phyloP scores from a whole-genome alignment of 2,888 invertebrate genomes.

The Neocrepidodera transversa region DNA sequence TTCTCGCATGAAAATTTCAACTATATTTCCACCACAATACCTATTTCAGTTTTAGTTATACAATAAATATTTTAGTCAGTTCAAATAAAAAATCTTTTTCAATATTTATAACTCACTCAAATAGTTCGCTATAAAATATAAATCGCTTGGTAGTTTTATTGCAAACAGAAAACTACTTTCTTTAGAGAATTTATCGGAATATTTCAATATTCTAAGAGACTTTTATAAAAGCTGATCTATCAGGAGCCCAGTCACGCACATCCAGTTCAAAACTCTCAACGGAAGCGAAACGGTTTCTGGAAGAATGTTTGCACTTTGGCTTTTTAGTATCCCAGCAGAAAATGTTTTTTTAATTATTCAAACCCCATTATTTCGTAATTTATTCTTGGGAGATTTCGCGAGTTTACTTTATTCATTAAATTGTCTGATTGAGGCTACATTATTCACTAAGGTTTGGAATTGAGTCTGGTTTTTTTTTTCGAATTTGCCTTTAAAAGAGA shows the following conservation, averaged over 20 bases:
- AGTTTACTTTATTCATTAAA: constrained; percentile 45
- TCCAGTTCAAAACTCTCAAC: constrained; percentile 26
- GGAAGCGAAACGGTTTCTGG: constrained; percentile 32
- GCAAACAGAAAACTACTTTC: too few relatives aligned
- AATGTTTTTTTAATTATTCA: constrained; percentile 31
- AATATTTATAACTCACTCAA: too few relatives aligned
- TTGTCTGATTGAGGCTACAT: constrained; percentile 46
- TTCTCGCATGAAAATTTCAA: too few relatives aligned
- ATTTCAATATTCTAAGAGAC: neutral
- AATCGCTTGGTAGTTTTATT: too few relatives aligned
- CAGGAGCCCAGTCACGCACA: constrained; percentile 48
- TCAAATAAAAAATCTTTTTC: too few relatives aligned
- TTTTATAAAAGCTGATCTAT: neutral
- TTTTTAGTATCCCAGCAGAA: constrained; percentile 42
- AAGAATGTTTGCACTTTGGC: constrained; percentile 48
- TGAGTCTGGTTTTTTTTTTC: neutral
- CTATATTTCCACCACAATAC: too few relatives aligned
- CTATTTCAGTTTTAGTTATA: too few relatives aligned
- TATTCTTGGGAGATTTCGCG: constrained; percentile 43
- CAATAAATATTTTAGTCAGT: too few relatives aligned
- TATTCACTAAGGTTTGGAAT: constrained; percentile 41
- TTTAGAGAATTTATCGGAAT: neutral
- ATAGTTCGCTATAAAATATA: too few relatives aligned
- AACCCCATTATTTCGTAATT: constrained; percentile 30
- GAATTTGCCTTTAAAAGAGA: neutral